Percentiles rank a stretch among this genome's conserved stretches.
Evolutionary conservation across 2,797 vertebrate genomes (phyloP).

Genomic region (Sebastes matsubarae): DNA sequence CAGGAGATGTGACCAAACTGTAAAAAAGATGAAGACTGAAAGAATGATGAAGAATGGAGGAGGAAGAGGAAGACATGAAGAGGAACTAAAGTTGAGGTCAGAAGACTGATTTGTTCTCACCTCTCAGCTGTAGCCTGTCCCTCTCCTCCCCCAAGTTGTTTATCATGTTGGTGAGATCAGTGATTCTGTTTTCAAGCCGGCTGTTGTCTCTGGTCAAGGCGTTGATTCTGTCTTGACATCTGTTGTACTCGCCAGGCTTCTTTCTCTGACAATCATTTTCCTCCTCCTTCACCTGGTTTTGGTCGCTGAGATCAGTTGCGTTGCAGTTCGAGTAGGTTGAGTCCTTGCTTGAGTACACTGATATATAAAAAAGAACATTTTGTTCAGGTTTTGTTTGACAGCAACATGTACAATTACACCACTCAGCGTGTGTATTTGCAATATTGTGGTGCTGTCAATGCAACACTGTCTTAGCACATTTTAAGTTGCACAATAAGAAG

Average conservation of each 20-base stretch:
- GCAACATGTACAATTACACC: neutral
- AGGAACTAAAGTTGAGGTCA: neutral
- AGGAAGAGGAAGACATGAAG: neutral
- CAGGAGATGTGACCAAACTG: neutral
- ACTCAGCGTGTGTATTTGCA: neutral
- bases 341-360: neutral
- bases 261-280: neutral
- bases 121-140: neutral
- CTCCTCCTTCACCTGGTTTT: neutral
- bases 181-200: constrained; percentile 2
- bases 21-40: neutral
- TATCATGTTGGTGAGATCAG: neutral
- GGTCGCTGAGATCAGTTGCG: neutral
- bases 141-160: neutral
- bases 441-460: neutral
- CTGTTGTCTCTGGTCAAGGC: constrained; percentile 24
- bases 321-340: neutral
- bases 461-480: neutral
- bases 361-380: neutral
- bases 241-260: neutral
- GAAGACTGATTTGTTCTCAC: neutral
- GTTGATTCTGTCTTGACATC: neutral
- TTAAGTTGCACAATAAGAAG: neutral
- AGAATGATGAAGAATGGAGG: neutral
- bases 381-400: neutral